Percentiles rank a stretch among this genome's conserved stretches.
Evolutionary conservation across 1,140 invertebrate species (phyloP).

Genomic region (Thaumatotibia leucotreta): DNA sequence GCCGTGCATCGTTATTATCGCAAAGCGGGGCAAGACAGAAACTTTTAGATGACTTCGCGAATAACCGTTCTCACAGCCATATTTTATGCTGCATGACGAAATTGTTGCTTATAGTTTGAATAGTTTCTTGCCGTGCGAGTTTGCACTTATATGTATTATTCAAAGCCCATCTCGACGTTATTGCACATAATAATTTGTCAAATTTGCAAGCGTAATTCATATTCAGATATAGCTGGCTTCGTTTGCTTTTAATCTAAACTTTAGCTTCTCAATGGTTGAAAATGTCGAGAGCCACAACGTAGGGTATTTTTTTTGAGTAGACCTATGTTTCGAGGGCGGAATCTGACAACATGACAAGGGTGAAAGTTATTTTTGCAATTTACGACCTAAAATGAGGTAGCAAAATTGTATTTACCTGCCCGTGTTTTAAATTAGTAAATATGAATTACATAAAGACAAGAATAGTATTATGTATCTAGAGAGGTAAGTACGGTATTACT

Average conservation of each 20-base stretch:
- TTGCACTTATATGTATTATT: slow-evolving; percentile 8
- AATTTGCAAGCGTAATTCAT: slow-evolving; percentile 11
- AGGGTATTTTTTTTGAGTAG: background rate
- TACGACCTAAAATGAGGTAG: background rate
- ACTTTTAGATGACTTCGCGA: background rate
- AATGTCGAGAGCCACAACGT: background rate
- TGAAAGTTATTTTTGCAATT: background rate
- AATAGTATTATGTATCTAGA: too few relatives aligned
- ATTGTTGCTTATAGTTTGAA: slow-evolving; percentile 10
- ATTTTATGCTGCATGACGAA: background rate
- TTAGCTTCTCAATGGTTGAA: background rate
- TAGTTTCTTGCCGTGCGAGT: slow-evolving; percentile 5
- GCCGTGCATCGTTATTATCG: background rate
- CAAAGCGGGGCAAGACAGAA: background rate
- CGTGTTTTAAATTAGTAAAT: too few relatives aligned
- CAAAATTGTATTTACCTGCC: background rate
- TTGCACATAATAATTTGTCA: slow-evolving; percentile 14
- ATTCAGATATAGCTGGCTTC: background rate
- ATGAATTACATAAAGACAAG: too few relatives aligned
- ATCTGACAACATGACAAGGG: background rate
- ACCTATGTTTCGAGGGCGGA: background rate
- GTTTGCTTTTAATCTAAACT: slow-evolving; percentile 12
- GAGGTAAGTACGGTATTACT: too few relatives aligned
- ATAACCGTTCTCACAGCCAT: background rate
- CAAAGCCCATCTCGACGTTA: background rate